A percentile compares a stretch with the other conserved stretches of the same genome.
phyloP scores from a whole-genome alignment of 1,140 invertebrate species.

The Anoplolepis gracilipes region DNA sequence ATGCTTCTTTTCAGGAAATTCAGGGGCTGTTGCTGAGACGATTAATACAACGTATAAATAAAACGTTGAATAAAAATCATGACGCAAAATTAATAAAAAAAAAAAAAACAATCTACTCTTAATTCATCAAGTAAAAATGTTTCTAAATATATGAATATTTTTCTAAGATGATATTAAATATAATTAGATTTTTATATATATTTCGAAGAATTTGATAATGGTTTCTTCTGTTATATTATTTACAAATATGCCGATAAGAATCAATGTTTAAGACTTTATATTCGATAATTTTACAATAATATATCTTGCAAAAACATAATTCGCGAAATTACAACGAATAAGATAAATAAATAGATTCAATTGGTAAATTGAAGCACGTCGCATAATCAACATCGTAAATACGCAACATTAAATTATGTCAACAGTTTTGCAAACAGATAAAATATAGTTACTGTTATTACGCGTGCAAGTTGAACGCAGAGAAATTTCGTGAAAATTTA shows the following conservation, averaged over 20 bases:
- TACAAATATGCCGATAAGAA: too few species aligned
- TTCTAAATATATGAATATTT: too few species aligned
- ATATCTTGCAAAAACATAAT: not conserved
- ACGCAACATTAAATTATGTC: not conserved
- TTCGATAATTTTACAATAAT: not conserved
- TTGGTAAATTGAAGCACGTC: not conserved
- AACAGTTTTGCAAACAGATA: not conserved
- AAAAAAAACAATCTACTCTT: too few species aligned
- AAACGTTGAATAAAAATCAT: too few species aligned
- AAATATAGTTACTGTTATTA: not conserved
- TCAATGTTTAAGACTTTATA: too few species aligned
- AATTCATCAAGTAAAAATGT: too few species aligned
- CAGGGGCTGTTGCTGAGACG: not conserved
- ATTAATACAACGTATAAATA: too few species aligned
- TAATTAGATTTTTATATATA: too few species aligned
- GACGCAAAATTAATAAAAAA: too few species aligned
- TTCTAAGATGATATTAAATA: too few species aligned
- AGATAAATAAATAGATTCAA: slow-evolving; percentile 2
- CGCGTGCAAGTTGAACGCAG: not conserved
- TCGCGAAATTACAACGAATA: not conserved
- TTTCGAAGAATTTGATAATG: too few species aligned
- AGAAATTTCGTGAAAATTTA: not conserved
- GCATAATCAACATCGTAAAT: slow-evolving; percentile 2
- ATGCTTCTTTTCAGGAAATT: not conserved
- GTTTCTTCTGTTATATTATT: too few species aligned